Base-by-base conservation (phyloP, 2,113 vertebrate genomes). In the Cathartes aura region DNA sequence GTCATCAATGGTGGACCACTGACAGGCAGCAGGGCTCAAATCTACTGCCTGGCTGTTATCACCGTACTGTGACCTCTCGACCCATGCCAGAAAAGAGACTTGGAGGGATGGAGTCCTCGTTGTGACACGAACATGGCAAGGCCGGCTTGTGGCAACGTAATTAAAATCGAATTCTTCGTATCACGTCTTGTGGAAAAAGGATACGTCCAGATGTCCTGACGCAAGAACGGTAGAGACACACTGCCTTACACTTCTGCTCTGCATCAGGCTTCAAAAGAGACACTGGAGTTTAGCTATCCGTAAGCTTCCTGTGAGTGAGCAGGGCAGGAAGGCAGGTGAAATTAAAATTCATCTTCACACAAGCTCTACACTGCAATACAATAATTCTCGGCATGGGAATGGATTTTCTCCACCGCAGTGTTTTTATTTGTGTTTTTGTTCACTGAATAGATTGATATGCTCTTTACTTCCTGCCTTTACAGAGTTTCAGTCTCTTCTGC, bases 1-100 rank as follows among this genome's bases (percentile, higher is more conserved):
- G 13, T 48, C 20, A 0, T 58, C 34, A 0, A 1, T 1, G 29
- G 13, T 8, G 36, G 43, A 7, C 17, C 0, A 0, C 34, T 11
- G 52, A 21, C 12, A 6, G 43, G 76, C 55, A 6, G 42, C 47
- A 2, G 34, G 14, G 34, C n/a, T 64, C 32, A 26, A 10, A 43
- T 19, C 45, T 34, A 2, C 32, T 7, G 34, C 42, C 78, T 4
- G 40, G 43, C 45, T 26, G 15, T 20, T 24, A 20, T 19, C 68
- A 42, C 62, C 55, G 1, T 38, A 55, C 86, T 40, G 29, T 13
- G 29, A 68, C 74, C 19, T 66, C 82, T 26, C 17, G 17, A 1
- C 14, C 36, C 15, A 1, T 12, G 34, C 34, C 24, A 1, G 40
- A 5, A 23, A 23, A 63, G 55, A 52, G 4, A 30, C 29, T 2